Evolutionary conservation across 1,140 invertebrate genomes (phyloP).

Genomic region (Teleopsis dalmanni): DNA sequence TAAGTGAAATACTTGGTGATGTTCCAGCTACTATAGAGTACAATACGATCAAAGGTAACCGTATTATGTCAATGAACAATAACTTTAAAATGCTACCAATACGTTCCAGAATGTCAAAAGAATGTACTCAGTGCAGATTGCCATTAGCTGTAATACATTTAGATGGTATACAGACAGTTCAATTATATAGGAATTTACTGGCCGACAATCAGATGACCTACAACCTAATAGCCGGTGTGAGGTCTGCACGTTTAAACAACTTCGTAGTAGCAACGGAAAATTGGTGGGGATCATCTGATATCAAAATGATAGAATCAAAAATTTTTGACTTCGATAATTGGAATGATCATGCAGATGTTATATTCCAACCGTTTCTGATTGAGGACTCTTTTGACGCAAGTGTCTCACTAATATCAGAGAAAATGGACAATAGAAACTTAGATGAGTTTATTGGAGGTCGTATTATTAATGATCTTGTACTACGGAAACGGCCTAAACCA

Average conservation of each 20-base stretch:
- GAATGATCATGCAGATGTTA: conserved; percentile 93
- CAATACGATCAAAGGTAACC: conserved; percentile 75
- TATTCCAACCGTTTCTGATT: conserved; percentile 79
- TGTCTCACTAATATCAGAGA: conserved; percentile 58
- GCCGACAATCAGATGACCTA: conserved; percentile 82
- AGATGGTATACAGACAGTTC: conserved; percentile 90
- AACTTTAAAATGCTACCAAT: conserved; percentile 20
- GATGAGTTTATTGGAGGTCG: conserved; percentile 73
- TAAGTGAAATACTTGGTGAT: conserved; percentile 84
- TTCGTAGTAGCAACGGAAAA: conserved; percentile 84
- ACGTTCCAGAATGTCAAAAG: conserved; percentile 7
- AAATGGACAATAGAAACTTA: conserved; percentile 29
- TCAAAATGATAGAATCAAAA: conserved; percentile 63
- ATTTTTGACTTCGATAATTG: conserved; percentile 99
- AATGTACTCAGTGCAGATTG: conserved; percentile 27
- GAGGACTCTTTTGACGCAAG: conserved; percentile 67
- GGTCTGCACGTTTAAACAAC: conserved; percentile 80
- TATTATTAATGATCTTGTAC: conserved; percentile 61
- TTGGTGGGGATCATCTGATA: conserved; percentile 86
- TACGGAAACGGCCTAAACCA: conserved; percentile 61
- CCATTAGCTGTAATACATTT: conserved; percentile 84
- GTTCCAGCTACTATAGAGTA: conserved; percentile 70
- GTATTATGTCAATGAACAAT: conserved; percentile 26
- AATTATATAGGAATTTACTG: conserved; percentile 84
- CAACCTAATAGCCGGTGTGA: conserved; percentile 86